Base-by-base conservation (phyloP, 2,113 vertebrate genomes). In the Acinonyx jubatus region DNA sequence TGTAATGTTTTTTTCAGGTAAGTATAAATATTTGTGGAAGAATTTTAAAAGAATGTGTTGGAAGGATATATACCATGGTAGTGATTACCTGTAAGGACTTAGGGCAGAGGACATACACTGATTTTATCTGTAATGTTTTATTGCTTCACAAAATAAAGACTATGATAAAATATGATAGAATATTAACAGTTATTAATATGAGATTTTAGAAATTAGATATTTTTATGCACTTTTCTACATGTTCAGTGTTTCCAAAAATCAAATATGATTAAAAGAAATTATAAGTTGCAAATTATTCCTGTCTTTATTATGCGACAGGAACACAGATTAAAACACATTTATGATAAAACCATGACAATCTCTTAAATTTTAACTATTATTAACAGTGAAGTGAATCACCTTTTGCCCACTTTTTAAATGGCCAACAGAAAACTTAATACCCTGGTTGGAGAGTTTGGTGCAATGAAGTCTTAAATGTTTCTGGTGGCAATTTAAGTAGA, bases 231-330 rank as follows among this genome's bases (percentile, higher is more conserved):
- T 91, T 84, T 74, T 31, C 25, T 88, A 31, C 25, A 29, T 91
- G 93, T 95, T 91, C 61, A 78, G 45, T 94, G 73, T 91, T 95
- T 93, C 27, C 25, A 87, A 92, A 97, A 83, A 74, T 65, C 27
- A 95, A 81, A 90, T 33, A 65, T 38, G 9, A 90, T 89, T 92
- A 85, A 89, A 97, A 88, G 76, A 78, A 96, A 91, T 91, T 45
- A 15, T 57, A 96, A 80, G 27, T 50, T 84, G 63, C 50, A 63
- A 11, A 79, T 76, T 94, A 45, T 92, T 96, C 41, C 38, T 89
- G 4, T 85, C 23, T 89, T 89, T 96, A 65, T 95, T 82, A 52
- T 78, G 50, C 4, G 31, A 66, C 36, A 87, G 88, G 73, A 57
- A 89, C 38, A 63, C 36, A 73, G 41, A 57, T 90, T n/a, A 90